Evolutionary conservation across 2,888 invertebrate species (phyloP).

Genomic region (Cerastis leucographa): DNA sequence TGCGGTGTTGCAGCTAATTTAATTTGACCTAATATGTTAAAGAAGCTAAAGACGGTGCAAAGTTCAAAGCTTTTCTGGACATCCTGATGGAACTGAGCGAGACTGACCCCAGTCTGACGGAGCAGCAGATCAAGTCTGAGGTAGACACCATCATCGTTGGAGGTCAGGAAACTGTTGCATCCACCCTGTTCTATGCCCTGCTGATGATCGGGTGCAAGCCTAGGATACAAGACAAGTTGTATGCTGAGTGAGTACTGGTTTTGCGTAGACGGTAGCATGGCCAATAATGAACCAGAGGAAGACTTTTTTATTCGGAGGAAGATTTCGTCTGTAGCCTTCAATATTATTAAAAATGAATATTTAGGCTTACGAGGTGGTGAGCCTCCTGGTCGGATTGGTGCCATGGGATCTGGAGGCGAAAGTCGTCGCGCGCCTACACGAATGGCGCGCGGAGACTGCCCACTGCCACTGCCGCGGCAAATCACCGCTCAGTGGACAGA

Average conservation of each 20-base stretch:
- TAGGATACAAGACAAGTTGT: conserved; percentile 80
- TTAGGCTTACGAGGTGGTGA: no score
- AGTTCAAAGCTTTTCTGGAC: conserved; percentile 88
- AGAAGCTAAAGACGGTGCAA: conserved; percentile 37
- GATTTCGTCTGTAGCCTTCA: no score
- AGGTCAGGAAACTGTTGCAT: conserved; percentile 88
- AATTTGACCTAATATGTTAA: neutral
- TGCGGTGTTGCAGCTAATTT: neutral
- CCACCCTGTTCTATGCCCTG: conserved; percentile 79
- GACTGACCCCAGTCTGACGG: conserved; percentile 82
- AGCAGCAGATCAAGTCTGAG: conserved; percentile 89
- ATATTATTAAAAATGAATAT: no score
- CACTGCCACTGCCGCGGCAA: no score
- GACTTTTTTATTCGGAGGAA: neutral
- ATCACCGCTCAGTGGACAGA: no score
- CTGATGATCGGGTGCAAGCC: conserved; percentile 82
- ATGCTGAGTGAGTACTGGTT: conserved; percentile 77
- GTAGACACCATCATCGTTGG: conserved; percentile 91
- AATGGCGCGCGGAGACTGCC: no score
- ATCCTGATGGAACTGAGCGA: conserved; percentile 87
- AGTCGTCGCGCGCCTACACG: no score
- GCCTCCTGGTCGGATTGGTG: no score
- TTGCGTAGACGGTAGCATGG: neutral
- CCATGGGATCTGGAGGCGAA: no score
- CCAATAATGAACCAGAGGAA: neutral